Base-by-base conservation (phyloP, 2,797 vertebrate genomes). In the Cirrhinus molitorella region DNA sequence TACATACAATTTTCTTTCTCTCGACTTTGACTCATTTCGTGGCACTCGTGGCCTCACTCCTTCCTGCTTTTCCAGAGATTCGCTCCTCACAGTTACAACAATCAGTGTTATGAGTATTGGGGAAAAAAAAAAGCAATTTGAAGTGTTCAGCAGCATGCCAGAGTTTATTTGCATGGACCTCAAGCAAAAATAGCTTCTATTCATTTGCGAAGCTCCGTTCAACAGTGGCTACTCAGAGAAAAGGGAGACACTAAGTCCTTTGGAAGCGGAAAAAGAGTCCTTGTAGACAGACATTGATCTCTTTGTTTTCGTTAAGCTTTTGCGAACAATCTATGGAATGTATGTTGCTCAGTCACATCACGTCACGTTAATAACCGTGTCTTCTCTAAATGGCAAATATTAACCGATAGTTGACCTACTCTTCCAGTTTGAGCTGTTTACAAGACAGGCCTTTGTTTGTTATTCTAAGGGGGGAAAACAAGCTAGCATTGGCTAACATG, bases 21-120 rank as follows among this genome's bases (percentile, higher is more conserved):
- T 92, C 93, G 91, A 91, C 92, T 93, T 90, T 83, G n/a, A n/a
- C n/a, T n/a, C n/a, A n/a, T 93, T 93, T 89, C 88, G 78, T 84
- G 80, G 87, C 81, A 79, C 67, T 89, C 19, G 4, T 88, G 84
- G 88, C 87, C 87, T 91, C 88, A 55, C 80, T 86, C 55, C 73
- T 77, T 89, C 88, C 87, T 75, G 28, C 76, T 80, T 75, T 16
- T 79, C 3, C 8, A 51, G 25, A 76, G 11, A 45, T 77, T 37
- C 55, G 34, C 3, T 40, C 72, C 47, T 53, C 72, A 53, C 81
- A 55, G 86, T 87, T 83, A 83, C 65, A 79, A 85, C 80, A 85
- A 76, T 88, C 89, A 79, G 88, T 87, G 90, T 90, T 83, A 87
- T 86, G 88, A 83, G 85, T 86, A 89, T 88, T 92, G 87, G 92